phyloP scores from a whole-genome alignment of 2,888 invertebrate species.

The Aspidapion aeneum region DNA sequence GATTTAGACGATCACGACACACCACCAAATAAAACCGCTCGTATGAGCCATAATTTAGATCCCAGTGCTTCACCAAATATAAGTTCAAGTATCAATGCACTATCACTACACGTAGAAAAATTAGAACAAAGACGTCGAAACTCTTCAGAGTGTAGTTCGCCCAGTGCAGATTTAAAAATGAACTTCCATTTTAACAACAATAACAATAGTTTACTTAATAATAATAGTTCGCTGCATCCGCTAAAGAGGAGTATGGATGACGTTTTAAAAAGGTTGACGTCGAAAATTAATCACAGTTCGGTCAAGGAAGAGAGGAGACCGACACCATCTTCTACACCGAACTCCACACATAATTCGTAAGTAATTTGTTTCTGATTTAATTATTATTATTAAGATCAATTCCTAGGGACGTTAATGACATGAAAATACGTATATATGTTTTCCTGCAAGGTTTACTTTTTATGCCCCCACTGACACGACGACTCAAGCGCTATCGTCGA shows the following conservation, averaged over 20 bases:
- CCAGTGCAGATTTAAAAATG: slow-evolving; percentile 63
- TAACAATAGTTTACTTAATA: slow-evolving; percentile 63
- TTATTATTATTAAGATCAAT: no score
- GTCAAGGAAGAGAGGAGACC: slow-evolving; percentile 69
- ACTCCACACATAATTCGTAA: slow-evolving; percentile 47
- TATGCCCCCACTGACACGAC: no score
- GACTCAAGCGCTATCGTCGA: no score
- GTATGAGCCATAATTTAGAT: slow-evolving; percentile 39
- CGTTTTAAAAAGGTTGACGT: slow-evolving; percentile 78
- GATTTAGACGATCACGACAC: slow-evolving; percentile 47
- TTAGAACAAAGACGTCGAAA: slow-evolving; percentile 45
- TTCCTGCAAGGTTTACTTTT: no score
- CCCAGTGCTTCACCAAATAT: slow-evolving; percentile 35
- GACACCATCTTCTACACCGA: slow-evolving; percentile 65
- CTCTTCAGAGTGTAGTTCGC: slow-evolving; percentile 72
- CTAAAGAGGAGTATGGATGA: slow-evolving; percentile 87
- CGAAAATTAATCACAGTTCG: slow-evolving; percentile 78
- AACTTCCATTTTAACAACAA: slow-evolving; percentile 53
- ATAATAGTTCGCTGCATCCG: slow-evolving; percentile 57
- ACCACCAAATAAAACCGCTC: slow-evolving; percentile 48
- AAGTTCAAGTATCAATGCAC: slow-evolving; percentile 41
- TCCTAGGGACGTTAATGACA: no score
- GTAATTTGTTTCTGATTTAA: no score
- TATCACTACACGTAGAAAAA: slow-evolving; percentile 57
- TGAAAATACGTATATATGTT: no score